These are phyloP conservation scores for Chymomyza amoena DNA, from an alignment of 2,888 invertebrate species.

Conservation along the genomic window DNA sequence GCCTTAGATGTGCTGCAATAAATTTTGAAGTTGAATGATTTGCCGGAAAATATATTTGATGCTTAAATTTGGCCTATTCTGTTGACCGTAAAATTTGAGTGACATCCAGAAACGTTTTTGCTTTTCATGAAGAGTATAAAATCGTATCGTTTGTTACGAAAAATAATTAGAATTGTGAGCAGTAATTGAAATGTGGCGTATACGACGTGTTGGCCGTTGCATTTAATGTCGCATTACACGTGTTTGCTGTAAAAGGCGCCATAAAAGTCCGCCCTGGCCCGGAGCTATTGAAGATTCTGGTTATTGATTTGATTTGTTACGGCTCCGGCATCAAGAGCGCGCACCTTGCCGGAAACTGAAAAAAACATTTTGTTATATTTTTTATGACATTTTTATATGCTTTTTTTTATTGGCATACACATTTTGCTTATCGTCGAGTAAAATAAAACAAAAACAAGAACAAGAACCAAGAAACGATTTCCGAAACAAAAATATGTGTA, in stretches of 20 bases:
- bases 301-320: constrained; percentile 57
- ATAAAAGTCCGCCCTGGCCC: constrained; percentile 35
- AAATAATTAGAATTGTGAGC: constrained; percentile 43
- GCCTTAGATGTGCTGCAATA: no score
- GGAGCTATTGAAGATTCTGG: background rate
- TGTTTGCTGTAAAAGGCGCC: constrained; percentile 30
- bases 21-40: no score
- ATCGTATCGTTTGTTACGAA: background rate
- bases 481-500: constrained; percentile 31
- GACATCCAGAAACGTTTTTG: background rate
- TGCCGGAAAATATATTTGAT: no score
- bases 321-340: constrained; percentile 1
- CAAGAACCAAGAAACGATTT: constrained; percentile 49
- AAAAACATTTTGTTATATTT: constrained; percentile 39
- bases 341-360: constrained; percentile 19
- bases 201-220: constrained; percentile 37
- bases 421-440: constrained; percentile 51
- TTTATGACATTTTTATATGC: constrained; percentile 58
- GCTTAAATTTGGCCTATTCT: no score
- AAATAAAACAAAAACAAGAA: constrained; percentile 40
- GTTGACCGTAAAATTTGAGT: background rate
- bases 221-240: constrained; percentile 52
- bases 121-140: background rate
- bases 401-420: constrained; percentile 52
- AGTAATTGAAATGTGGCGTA: constrained; percentile 61